phyloP scores from a whole-genome alignment of 2,113 vertebrate species.

The Brachypteracias leptosomus region DNA sequence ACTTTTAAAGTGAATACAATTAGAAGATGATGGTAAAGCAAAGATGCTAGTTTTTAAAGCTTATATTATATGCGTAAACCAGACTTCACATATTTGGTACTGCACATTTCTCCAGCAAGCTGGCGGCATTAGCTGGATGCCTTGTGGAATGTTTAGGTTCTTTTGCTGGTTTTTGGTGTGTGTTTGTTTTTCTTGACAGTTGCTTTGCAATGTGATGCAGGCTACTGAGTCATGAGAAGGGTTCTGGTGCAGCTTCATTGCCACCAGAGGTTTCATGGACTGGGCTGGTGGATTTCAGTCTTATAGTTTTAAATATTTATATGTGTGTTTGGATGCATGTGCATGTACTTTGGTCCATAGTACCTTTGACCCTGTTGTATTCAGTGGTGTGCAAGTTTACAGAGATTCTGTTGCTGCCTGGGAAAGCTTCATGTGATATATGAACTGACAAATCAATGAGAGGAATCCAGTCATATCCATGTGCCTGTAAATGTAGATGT shows the following conservation, averaged over 20 bases:
- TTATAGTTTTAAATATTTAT: background rate
- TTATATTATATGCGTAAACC: background rate
- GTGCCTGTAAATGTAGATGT: rapidly evolving
- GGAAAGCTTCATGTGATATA: background rate
- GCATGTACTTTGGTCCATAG: background rate
- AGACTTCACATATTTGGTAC: background rate
- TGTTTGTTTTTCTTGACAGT: background rate
- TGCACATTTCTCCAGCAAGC: background rate
- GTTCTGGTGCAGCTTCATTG: background rate
- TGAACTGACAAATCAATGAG: background rate
- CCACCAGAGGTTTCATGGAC: background rate
- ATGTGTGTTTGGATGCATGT: rapidly evolving
- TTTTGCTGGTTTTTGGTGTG: background rate
- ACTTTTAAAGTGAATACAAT: background rate
- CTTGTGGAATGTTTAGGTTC: background rate
- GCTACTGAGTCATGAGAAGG: rapidly evolving
- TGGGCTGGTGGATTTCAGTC: background rate
- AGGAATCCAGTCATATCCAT: background rate
- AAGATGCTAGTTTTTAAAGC: background rate
- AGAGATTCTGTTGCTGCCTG: background rate
- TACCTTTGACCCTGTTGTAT: rapidly evolving
- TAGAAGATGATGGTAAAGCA: background rate
- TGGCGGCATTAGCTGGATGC: background rate
- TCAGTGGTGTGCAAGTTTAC: background rate
- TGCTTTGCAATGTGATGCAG: background rate